These are phyloP conservation scores for Exaiptasia diaphana DNA, from an alignment of 64 coral and sea anemone species.

Conservation along the genomic window DNA sequence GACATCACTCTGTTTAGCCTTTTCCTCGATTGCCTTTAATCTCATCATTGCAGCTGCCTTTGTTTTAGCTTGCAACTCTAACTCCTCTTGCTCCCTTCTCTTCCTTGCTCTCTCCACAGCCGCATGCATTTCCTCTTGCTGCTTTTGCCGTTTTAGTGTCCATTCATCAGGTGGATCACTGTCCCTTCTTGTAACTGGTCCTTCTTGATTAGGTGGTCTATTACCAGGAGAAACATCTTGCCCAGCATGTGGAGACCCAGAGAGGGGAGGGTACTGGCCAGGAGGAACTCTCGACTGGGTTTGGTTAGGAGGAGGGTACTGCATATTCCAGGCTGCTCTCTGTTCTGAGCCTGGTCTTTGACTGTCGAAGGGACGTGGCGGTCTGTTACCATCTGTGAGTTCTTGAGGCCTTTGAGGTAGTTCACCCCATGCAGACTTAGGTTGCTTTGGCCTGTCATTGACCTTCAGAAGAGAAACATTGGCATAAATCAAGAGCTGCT, in stretches of 20 bases:
- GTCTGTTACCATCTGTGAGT: no score
- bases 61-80: constrained; percentile 40
- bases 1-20: constrained; percentile 23
- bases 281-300: neutral
- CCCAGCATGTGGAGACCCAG: constrained; percentile 8
- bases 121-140: constrained; percentile 74
- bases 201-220: constrained; percentile 12
- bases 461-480: neutral
- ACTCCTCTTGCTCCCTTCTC: constrained; percentile 78
- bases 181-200: neutral
- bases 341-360: neutral
- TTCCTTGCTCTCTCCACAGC: constrained; percentile 84
- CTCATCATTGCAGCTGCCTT: constrained; percentile 73
- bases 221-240: neutral
- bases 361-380: constrained; percentile 22
- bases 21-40: constrained; percentile 70
- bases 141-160: neutral
- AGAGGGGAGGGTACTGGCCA: constrained; percentile 46
- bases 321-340: constrained; percentile 40
- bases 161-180: neutral
- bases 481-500: no score
- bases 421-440: constrained; percentile 39
- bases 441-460: constrained; percentile 10
- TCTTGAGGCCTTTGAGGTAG: constrained; percentile 29
- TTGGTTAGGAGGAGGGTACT: constrained; percentile 3